phyloP scores from a whole-genome alignment of 1,140 invertebrate genomes.

The Sinonovacula constricta region DNA sequence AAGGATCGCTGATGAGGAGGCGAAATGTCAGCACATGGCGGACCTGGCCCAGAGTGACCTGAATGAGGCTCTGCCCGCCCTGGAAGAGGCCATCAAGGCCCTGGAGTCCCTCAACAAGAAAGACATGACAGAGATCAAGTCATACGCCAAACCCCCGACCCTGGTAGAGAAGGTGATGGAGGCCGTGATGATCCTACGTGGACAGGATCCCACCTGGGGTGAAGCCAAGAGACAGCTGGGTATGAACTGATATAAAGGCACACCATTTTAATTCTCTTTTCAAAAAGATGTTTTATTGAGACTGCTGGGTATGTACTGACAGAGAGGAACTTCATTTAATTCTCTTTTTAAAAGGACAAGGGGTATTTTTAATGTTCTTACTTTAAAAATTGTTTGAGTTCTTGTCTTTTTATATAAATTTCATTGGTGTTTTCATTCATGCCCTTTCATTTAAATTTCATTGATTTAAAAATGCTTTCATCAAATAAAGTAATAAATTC shows the following conservation, averaged over 20 bases:
- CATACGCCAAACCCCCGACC: conserved; percentile 88
- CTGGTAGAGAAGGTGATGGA: conserved; percentile 94
- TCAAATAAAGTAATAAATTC: no score
- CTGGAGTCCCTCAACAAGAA: conserved; percentile 91
- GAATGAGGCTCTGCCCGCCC: conserved; percentile 89
- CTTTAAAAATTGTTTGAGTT: no score
- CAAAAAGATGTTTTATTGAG: no score
- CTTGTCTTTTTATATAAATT: no score
- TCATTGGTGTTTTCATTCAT: no score
- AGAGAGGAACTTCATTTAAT: no score
- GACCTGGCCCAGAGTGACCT: conserved; percentile 89
- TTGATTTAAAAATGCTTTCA: no score
- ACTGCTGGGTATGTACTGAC: no score
- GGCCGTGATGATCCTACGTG: conserved; percentile 90
- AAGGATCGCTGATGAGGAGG: conserved; percentile 88
- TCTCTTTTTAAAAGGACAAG: no score
- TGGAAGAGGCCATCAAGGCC: conserved; percentile 89
- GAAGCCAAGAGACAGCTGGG: conserved; percentile 91
- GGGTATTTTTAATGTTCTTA: no score
- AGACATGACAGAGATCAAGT: conserved; percentile 92
- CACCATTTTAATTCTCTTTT: no score
- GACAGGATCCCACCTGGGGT: conserved; percentile 88
- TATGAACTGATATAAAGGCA: conserved; percentile 42
- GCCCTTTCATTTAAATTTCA: no score
- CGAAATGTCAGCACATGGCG: conserved; percentile 87